phyloP scores from a whole-genome alignment of 1,140 invertebrate genomes.

The Archivesica marissinica region DNA sequence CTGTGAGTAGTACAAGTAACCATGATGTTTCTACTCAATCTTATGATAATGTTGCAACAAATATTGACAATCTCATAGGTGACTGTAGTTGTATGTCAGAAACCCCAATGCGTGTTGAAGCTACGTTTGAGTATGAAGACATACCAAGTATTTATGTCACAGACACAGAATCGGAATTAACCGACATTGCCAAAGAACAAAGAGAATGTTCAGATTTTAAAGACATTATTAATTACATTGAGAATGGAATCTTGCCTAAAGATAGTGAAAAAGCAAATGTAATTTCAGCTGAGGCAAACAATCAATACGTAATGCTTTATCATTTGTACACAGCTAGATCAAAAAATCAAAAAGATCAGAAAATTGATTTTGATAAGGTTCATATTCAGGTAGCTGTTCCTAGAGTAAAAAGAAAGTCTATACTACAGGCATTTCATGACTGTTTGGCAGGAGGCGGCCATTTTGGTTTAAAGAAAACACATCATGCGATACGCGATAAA shows the following conservation, averaged over 20 bases:
- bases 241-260: constrained; percentile 30
- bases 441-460: constrained; percentile 63
- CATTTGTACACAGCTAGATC: constrained; percentile 61
- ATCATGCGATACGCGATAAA: constrained; percentile 52
- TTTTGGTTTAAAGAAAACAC: constrained; percentile 64
- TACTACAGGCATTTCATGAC: constrained; percentile 67
- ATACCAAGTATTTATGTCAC: neutral
- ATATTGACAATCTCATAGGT: too few species aligned
- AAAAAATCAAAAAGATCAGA: neutral
- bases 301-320: constrained; percentile 64
- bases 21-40: too few species aligned
- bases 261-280: constrained; percentile 7
- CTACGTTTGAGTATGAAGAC: constrained; percentile 1
- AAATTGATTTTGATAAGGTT: neutral
- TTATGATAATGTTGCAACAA: too few species aligned
- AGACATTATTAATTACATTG: constrained; percentile 42
- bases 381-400: constrained; percentile 60
- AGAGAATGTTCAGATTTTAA: constrained; percentile 61
- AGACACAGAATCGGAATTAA: neutral
- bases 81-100: too few species aligned
- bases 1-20: too few species aligned
- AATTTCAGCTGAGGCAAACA: constrained; percentile 34
- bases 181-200: constrained; percentile 50
- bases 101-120: neutral
- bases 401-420: constrained; percentile 38